Percentiles rank a stretch among this genome's conserved stretches.
Evolutionary conservation across 1,140 invertebrate species (phyloP).

Genomic region (Drosophila yakuba): DNA sequence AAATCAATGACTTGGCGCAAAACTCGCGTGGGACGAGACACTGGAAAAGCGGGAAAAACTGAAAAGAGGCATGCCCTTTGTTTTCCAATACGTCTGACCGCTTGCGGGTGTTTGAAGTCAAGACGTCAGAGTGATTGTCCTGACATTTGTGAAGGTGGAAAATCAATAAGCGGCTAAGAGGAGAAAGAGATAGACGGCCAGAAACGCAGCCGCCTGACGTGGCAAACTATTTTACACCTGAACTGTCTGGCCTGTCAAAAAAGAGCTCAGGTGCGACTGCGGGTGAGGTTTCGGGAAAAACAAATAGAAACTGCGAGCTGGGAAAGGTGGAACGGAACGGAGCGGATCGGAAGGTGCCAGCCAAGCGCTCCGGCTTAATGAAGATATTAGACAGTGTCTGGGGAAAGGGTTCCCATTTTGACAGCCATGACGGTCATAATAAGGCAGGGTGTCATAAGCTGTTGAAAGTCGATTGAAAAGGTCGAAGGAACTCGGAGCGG

Average conservation of each 20-base stretch:
- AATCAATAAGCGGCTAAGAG: conserved; percentile 60
- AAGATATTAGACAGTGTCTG: conserved; percentile 51
- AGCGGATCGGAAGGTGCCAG: background rate
- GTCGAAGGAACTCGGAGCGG: conserved; percentile 15
- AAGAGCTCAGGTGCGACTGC: conserved; percentile 8
- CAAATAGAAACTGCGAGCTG: conserved; percentile 58
- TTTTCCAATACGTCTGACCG: conserved; percentile 5
- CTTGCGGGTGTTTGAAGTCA: conserved; percentile 53
- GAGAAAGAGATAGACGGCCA: conserved; percentile 20
- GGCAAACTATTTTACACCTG: conserved; percentile 77
- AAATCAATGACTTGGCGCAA: conserved; percentile 58
- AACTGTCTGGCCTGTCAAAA: conserved; percentile 70
- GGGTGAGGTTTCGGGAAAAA: conserved; percentile 22
- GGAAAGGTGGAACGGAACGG: background rate
- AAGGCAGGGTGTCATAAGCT: conserved; percentile 77
- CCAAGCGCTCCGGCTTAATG: conserved; percentile 45
- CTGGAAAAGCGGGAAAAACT: conserved; percentile 50
- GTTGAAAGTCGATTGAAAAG: conserved; percentile 63
- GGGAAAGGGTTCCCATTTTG: conserved; percentile 31
- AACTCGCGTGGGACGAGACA: conserved; percentile 40
- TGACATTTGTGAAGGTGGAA: conserved; percentile 63
- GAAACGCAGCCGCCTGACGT: conserved; percentile 50
- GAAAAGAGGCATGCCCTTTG: conserved; percentile 18
- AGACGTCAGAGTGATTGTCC: conserved; percentile 68
- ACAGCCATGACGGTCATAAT: conserved; percentile 73